Base-by-base conservation (phyloP, 37 sponge, comb jelly and placozoan genomes). In the Sycon ciliatum region DNA sequence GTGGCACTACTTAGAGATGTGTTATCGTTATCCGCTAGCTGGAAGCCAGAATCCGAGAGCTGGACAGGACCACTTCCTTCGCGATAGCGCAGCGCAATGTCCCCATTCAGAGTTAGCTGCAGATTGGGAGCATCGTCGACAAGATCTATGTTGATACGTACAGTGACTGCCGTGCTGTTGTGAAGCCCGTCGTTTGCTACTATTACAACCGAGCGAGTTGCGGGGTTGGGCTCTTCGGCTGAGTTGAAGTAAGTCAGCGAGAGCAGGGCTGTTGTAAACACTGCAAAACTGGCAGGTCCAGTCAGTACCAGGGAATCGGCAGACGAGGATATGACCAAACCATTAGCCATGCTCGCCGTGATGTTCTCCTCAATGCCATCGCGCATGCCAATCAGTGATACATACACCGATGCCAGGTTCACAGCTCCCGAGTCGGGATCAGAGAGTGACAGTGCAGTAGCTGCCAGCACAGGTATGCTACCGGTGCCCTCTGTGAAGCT, bases 141-240 rank as follows among this genome's bases (percentile, higher is more conserved):
- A 2, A 75, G 75, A 1, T 42, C 26, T 30, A 84, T 71, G 34
- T 5, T 52, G 18, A 84, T 32, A 1, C 20, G 13, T 1, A 76
- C 72, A 0, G 26, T 36, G 1, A 56, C 76, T 32, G 52, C 32
- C 27, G 63, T 32, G 18, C 70, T 60, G 3, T 3, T 0, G 3
- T 9, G 16, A 13, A 60, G 29, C 27, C 82, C 82, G 76, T 81
- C 82, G 71, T 72, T 75, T 13, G 63, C 82, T 0, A 60, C 36
- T 4, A 81, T 39, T 11, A 38, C 28, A 6, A 81, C 66, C 18
- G 23, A 49, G 3, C 82, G 36, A 26, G 23, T 23, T 0, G 49
- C 54, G 23, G 0, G 52, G n/a, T 26, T 32, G 6, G 85, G 85
- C 46, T 84, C 85, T 40, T 79, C 85, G 24, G 77, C 85, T 20